phyloP scores from a whole-genome alignment of 2,797 vertebrate species.

The Gobio occitaniae region DNA sequence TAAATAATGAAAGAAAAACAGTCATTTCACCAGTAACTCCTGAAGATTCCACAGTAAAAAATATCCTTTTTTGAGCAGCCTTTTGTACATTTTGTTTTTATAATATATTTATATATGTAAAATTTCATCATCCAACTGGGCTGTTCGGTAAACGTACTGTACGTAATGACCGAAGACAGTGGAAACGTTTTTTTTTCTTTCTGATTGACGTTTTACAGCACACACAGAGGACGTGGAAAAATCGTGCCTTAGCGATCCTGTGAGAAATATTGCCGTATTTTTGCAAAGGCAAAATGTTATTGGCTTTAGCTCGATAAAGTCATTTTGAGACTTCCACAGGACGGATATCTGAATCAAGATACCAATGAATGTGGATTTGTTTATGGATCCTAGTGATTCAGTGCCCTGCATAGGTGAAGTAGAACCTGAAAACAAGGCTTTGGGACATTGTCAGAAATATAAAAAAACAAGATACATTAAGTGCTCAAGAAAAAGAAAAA shows the following conservation, averaged over 20 bases:
- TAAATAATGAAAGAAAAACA: conserved; percentile 67
- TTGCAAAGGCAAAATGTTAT: conserved; percentile 4
- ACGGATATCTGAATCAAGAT: conserved; percentile 13
- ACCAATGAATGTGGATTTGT: conserved; percentile 6
- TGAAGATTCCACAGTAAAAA: conserved; percentile 77
- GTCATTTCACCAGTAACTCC: conserved; percentile 78
- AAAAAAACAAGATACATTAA: conserved; percentile 54
- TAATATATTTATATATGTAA: conserved; percentile 55
- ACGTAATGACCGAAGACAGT: conserved; percentile 12
- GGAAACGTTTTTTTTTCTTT: background rate
- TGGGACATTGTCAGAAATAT: conserved; percentile 21
- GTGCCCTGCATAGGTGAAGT: conserved; percentile 54
- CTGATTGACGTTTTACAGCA: conserved; percentile 1
- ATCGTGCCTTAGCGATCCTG: background rate
- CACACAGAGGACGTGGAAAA: conserved; percentile 8
- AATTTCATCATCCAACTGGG: conserved; percentile 63
- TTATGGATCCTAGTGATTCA: conserved; percentile 7
- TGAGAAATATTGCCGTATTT: conserved; percentile 13
- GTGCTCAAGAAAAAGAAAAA: conserved; percentile 55
- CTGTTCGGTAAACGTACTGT: background rate
- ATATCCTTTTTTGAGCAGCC: conserved; percentile 75
- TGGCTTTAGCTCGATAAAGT: conserved; percentile 30
- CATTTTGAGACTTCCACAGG: background rate
- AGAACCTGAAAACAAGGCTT: conserved; percentile 40
- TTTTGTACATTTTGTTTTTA: conserved; percentile 69